phyloP scores from a whole-genome alignment of 2,797 vertebrate genomes.

The Prunella strophiata region DNA sequence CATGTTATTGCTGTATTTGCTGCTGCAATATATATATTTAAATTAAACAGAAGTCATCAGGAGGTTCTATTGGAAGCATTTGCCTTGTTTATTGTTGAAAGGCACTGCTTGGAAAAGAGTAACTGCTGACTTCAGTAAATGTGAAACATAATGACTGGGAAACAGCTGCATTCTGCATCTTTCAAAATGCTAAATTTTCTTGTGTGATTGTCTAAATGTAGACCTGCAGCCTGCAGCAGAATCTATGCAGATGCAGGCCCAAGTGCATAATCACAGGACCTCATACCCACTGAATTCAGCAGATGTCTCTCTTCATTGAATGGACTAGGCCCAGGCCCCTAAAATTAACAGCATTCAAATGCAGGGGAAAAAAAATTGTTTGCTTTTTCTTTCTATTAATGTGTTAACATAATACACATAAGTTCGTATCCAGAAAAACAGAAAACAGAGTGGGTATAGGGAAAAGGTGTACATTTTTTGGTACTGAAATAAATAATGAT shows the following conservation, averaged over 20 bases:
- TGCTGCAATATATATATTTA: slow-evolving; percentile 55
- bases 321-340: background rate
- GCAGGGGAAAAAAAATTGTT: background rate
- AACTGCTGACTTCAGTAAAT: slow-evolving; percentile 71
- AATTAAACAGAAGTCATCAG: slow-evolving; percentile 66
- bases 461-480: background rate
- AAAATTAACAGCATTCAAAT: background rate
- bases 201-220: slow-evolving; percentile 52
- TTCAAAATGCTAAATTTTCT: slow-evolving; percentile 54
- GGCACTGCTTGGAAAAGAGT: slow-evolving; percentile 46
- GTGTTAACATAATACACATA: background rate
- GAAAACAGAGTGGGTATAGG: background rate
- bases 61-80: slow-evolving; percentile 56
- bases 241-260: slow-evolving; percentile 41
- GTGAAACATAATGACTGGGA: slow-evolving; percentile 53
- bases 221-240: background rate
- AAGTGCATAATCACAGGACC: slow-evolving; percentile 51
- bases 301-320: slow-evolving; percentile 19
- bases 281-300: slow-evolving; percentile 15
- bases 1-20: slow-evolving; percentile 44
- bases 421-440: background rate
- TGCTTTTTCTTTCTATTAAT: background rate
- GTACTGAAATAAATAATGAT: background rate
- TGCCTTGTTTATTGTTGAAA: slow-evolving; percentile 62
- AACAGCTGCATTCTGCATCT: slow-evolving; percentile 67